A percentile compares a stretch with the other conserved stretches of the same genome.
Conservation (phyloP, 2,888 invertebrate genomes). For the Rosalia funebris region DNA sequence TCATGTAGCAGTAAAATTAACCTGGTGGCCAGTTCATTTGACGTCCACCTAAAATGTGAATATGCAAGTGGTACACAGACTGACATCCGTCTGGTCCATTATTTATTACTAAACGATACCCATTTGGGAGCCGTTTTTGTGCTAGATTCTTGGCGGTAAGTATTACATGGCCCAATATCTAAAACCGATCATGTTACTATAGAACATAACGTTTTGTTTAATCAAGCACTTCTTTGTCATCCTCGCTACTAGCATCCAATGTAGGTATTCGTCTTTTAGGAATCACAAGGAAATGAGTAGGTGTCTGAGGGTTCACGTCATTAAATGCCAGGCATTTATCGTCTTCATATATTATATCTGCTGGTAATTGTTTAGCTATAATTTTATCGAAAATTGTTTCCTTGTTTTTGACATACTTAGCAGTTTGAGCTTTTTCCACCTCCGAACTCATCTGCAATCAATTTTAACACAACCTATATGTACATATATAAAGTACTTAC, state of each 20-base stretch:
- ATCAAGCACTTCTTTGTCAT: conserved; percentile 65
- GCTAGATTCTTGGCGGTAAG: conserved; percentile 75
- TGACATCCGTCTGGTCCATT: conserved; percentile 85
- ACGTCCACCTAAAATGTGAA: conserved; percentile 84
- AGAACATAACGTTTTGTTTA: too few relatives aligned
- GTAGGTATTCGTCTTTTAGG: conserved; percentile 78
- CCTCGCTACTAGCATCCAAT: conserved; percentile 70
- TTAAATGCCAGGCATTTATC: conserved; percentile 83
- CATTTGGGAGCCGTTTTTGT: conserved; percentile 70
- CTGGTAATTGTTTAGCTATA: conserved; percentile 79
- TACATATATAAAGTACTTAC: neutral
- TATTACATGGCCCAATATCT: conserved; percentile 80
- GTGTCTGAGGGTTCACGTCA: conserved; percentile 83
- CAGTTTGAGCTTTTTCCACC: conserved; percentile 57
- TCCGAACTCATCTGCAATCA: conserved; percentile 56
- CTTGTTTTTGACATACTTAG: conserved; percentile 47
- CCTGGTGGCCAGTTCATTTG: conserved; percentile 70
- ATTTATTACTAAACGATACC: conserved; percentile 82
- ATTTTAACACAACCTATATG: neutral
- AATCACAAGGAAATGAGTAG: conserved; percentile 85
- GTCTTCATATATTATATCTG: conserved; percentile 85
- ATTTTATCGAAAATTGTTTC: conserved; percentile 82
- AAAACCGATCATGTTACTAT: conserved; percentile 47
- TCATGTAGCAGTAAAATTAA: too few relatives aligned
- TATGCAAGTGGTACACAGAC: conserved; percentile 83